Evolutionary conservation across 2,113 vertebrate genomes (phyloP).

Genomic region (Embiotoca jacksoni): DNA sequence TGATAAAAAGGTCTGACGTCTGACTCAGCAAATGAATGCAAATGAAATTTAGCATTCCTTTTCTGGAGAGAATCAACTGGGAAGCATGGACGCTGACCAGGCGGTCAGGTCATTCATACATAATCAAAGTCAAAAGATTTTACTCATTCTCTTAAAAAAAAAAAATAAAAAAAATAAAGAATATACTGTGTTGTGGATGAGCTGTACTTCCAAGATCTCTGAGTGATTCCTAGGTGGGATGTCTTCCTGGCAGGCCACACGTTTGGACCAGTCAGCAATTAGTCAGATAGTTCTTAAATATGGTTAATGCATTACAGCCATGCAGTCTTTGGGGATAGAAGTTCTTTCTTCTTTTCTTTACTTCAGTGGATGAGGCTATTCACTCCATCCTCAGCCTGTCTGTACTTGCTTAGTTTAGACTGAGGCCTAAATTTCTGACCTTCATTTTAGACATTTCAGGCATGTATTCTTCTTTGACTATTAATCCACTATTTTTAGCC

Average conservation of each 20-base stretch:
- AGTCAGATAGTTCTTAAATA: slow-evolving; percentile 55
- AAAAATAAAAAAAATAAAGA: slow-evolving; percentile 33
- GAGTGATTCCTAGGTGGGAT: slow-evolving; percentile 69
- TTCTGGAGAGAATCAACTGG: slow-evolving; percentile 32
- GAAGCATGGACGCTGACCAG: slow-evolving; percentile 20
- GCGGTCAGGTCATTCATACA: slow-evolving; percentile 58
- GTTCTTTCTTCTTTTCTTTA: slow-evolving; percentile 27
- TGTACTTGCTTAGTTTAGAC: slow-evolving; percentile 43
- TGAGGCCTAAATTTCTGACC: neutral
- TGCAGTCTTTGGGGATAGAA: slow-evolving; percentile 33
- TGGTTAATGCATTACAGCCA: slow-evolving; percentile 47
- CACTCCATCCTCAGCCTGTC: slow-evolving; percentile 12
- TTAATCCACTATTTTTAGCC: too few species aligned
- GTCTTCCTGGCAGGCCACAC: slow-evolving; percentile 29
- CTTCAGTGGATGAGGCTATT: slow-evolving; percentile 26
- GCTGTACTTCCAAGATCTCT: slow-evolving; percentile 59
- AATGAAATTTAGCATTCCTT: slow-evolving; percentile 43
- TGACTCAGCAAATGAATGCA: slow-evolving; percentile 41
- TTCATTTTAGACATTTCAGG: too few species aligned
- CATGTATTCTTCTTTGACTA: too few species aligned
- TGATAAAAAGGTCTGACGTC: slow-evolving; percentile 48
- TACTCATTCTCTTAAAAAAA: slow-evolving; percentile 48
- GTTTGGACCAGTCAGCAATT: slow-evolving; percentile 53
- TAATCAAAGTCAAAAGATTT: slow-evolving; percentile 33
- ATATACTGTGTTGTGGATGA: slow-evolving; percentile 49